Conservation (phyloP, 2,888 invertebrate species). For the Siphonodentalium dalli region DNA sequence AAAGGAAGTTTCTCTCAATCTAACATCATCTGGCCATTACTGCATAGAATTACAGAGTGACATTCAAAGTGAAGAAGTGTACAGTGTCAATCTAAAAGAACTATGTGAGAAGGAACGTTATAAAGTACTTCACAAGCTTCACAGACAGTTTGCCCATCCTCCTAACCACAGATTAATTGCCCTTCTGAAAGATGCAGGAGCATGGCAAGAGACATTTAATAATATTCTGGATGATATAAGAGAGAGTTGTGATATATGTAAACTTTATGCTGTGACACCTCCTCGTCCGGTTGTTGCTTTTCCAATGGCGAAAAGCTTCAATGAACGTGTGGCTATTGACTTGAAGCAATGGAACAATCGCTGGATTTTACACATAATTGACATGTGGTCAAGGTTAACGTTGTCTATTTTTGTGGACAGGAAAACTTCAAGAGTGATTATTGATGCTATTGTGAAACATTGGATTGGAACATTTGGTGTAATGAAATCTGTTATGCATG, state of each 20-base stretch:
- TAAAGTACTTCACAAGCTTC: slow-evolving; percentile 1
- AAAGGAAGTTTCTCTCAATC: slow-evolving; percentile 15
- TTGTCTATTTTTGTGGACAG: slow-evolving; percentile 15
- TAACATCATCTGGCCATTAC: slow-evolving; percentile 27
- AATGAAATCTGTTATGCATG: slow-evolving; percentile 25
- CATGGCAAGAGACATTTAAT: slow-evolving; percentile 5
- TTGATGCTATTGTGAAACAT: slow-evolving; percentile 24
- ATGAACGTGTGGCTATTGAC: slow-evolving; percentile 24
- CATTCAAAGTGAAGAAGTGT: background rate
- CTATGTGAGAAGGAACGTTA: background rate
- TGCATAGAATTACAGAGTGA: slow-evolving; percentile 19
- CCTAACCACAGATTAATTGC: slow-evolving; percentile 7
- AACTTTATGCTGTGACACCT: slow-evolving; percentile 8
- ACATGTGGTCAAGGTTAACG: slow-evolving; percentile 23
- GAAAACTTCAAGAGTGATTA: slow-evolving; percentile 18
- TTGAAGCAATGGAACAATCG: slow-evolving; percentile 16
- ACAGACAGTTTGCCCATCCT: slow-evolving; percentile 19
- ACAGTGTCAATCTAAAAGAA: background rate
- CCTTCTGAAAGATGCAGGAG: slow-evolving; percentile 19
- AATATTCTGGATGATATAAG: slow-evolving; percentile 1
- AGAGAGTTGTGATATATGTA: slow-evolving; percentile 15
- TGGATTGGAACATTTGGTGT: slow-evolving; percentile 31
- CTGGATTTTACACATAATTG: slow-evolving; percentile 25
- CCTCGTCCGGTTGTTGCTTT: slow-evolving; percentile 13
- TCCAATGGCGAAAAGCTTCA: slow-evolving; percentile 15